Evolutionary conservation across 2,797 vertebrate genomes (phyloP), one percentile per base, ranked within the genome.

Genomic region (Hypotaenidia philippensis): DNA sequence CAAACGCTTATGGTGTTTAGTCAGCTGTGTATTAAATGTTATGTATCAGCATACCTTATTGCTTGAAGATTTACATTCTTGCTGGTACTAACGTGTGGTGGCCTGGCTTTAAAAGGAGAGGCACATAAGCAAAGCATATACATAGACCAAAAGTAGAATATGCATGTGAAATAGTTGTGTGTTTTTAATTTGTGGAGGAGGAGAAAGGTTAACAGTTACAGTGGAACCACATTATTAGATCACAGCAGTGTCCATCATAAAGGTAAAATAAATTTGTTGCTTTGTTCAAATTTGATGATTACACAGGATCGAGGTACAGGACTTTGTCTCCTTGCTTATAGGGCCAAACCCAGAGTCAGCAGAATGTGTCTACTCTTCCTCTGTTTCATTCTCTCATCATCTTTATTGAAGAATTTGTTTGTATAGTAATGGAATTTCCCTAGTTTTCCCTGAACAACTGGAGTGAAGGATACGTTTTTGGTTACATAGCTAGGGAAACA

Each of bases 11-110:
- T 0, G 1, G 29, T 79, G 69, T 78, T 97, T 83, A 92, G 81
- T 91, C 92, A 86, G 83, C 44, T 82, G 47, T 45, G 38, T 53
- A 20, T 90, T 88, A 87, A 77, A 52, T 75, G 78, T 45, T 47
- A 68, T 47, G 22, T 83, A 90, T 59, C 76, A 40, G 20, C 34
- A 44, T 90, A 41, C 65, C 52, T 69, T 80, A 66, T 23, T 79
- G 83, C 85, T 83, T 59, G 81, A 75, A 88, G 75, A 77, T 93
- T 95, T 87, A 88, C 81, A 25, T 89, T 90, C 56, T 44, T 77
- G 40, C 25, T 52, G 25, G 13, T 77, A 45, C 38, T 91, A 53
- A 64, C 14, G 5, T 38, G 20, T 76, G 66, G 23, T 47, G 49
- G 11, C 60, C 38, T 80, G n/a, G 9, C 59, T 78, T 95, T 96